A percentile compares a stretch with the other conserved stretches of the same genome.
These are phyloP conservation scores for Muscidifurax raptorellus DNA, from an alignment of 1,140 invertebrate species.

Conservation along the genomic window DNA sequence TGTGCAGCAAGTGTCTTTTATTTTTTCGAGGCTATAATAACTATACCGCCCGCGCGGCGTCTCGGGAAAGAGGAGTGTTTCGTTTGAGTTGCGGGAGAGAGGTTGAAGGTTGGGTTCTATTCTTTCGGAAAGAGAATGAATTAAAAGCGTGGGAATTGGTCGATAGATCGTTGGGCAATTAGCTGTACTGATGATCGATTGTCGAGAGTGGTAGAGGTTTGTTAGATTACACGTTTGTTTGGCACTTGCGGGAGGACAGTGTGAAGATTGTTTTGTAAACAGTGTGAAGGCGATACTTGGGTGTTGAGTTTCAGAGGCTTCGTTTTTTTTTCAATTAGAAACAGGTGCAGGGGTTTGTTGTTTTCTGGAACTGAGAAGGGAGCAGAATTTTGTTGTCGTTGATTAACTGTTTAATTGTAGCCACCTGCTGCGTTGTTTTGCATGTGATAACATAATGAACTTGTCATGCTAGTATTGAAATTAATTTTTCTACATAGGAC, in stretches of 20 bases:
- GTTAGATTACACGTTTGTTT: background rate
- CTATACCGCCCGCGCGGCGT: background rate
- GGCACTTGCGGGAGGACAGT: background rate
- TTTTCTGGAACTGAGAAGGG: no score
- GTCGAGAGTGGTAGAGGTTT: no score
- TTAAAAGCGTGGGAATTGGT: no score
- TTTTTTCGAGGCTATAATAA: background rate
- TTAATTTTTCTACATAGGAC: background rate
- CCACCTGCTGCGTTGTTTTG: background rate
- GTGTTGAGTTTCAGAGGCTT: background rate
- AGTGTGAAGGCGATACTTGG: background rate
- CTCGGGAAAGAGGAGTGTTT: background rate
- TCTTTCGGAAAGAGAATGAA: no score
- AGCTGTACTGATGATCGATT: no score
- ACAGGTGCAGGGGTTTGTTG: background rate
- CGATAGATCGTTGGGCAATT: no score
- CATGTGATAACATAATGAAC: background rate
- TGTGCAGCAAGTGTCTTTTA: background rate
- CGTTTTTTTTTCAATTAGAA: background rate
- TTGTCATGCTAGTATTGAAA: background rate
- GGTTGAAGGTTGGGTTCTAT: background rate
- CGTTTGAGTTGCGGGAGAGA: background rate
- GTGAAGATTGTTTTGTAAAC: background rate
- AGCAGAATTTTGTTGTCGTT: no score
- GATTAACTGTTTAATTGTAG: no score